These are phyloP conservation scores for Cosmopolites sordidus DNA, from an alignment of 2,888 invertebrate genomes.

Conservation along the genomic window DNA sequence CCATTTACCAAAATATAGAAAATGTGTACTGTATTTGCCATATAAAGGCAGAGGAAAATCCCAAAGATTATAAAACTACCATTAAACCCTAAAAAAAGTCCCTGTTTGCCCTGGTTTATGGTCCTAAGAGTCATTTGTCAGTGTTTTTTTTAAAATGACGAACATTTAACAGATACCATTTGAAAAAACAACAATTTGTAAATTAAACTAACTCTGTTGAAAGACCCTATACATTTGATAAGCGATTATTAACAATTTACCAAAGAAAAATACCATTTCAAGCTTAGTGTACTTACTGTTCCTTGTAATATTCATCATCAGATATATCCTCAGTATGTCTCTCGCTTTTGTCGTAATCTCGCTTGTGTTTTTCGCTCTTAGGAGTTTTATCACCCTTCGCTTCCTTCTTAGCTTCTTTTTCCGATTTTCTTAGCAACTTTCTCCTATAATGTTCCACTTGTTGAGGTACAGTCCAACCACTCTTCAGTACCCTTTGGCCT, in stretches of 20 bases:
- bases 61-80: too few species aligned
- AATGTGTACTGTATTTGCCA: too few species aligned
- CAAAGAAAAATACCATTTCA: conserved; percentile 13
- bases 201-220: too few species aligned
- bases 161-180: too few species aligned
- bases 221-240: too few species aligned
- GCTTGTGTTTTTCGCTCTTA: conserved; percentile 43
- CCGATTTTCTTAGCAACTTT: conserved; percentile 76
- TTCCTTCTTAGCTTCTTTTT: conserved; percentile 45
- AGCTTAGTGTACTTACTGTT: conserved; percentile 43
- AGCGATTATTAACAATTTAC: background rate
- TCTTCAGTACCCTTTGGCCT: conserved; percentile 68
- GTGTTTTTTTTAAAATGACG: too few species aligned
- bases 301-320: conserved; percentile 46
- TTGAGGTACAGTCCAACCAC: conserved; percentile 70
- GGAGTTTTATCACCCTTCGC: conserved; percentile 38
- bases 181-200: too few species aligned
- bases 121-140: too few species aligned
- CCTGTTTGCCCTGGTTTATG: too few species aligned
- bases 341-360: conserved; percentile 44
- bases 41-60: too few species aligned
- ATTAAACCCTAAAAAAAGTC: too few species aligned
- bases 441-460: conserved; percentile 89
- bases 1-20: too few species aligned
- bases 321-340: conserved; percentile 42